Evolutionary conservation across 2,113 vertebrate genomes (phyloP).

Genomic region (Colius striatus): DNA sequence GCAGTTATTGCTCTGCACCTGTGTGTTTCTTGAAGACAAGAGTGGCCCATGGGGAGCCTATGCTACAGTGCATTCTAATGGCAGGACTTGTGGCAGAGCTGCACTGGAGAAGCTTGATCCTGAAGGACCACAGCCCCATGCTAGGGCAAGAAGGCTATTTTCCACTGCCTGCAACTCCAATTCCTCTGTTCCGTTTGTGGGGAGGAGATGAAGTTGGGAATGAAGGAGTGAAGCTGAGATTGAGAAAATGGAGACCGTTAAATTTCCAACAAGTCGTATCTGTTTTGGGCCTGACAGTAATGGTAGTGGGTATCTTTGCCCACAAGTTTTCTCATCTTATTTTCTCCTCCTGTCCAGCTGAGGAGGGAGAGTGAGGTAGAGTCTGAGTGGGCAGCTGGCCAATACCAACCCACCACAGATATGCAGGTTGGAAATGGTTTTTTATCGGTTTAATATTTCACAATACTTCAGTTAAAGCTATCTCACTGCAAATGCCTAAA

Average conservation of each 20-base stretch:
- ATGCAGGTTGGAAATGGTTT: background rate
- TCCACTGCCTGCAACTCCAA: rapidly evolving
- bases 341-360: background rate
- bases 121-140: background rate
- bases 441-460: background rate
- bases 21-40: background rate
- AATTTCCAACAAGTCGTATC: background rate
- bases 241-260: background rate
- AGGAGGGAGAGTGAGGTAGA: background rate
- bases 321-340: background rate
- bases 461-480: background rate
- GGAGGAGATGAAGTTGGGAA: background rate
- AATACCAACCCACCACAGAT: background rate
- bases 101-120: background rate
- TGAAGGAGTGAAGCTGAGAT: background rate
- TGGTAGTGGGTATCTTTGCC: background rate
- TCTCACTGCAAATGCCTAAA: background rate
- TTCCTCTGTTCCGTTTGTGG: rapidly evolving
- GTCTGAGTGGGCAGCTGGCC: background rate
- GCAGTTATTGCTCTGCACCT: background rate
- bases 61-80: background rate
- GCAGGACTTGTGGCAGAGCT: background rate
- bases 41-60: background rate
- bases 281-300: background rate
- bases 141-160: background rate